A percentile compares a stretch with the other conserved stretches of the same genome.
Evolutionary conservation across 35 echinoderm and acorn worm genomes (phyloP).

Genomic region (Ophiothrix spiculata): DNA sequence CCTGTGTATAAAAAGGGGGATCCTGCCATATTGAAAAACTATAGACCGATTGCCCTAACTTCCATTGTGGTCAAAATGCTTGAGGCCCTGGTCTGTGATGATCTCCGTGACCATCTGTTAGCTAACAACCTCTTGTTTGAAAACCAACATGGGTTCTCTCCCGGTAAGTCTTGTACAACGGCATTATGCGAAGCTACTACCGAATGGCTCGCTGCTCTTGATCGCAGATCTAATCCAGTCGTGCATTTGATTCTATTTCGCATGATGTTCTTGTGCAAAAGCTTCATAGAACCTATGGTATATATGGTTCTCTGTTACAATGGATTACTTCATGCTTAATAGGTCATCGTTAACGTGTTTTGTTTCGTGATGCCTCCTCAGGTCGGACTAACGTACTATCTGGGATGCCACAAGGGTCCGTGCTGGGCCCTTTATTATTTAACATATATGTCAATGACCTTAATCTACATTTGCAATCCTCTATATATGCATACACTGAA

Average conservation of each 20-base stretch:
- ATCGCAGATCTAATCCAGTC: not conserved
- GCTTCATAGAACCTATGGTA: not conserved
- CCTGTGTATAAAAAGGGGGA: not conserved
- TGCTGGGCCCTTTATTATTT: not conserved
- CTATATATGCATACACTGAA: not conserved
- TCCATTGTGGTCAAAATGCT: constrained; percentile 4
- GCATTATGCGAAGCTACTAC: not conserved
- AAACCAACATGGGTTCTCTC: not conserved
- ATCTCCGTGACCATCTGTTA: not conserved
- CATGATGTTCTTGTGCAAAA: not conserved
- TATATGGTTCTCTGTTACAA: not conserved
- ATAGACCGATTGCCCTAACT: not conserved
- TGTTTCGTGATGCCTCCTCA: not conserved
- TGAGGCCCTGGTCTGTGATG: not conserved
- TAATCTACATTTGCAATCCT: not conserved
- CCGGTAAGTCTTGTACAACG: not conserved
- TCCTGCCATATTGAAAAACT: not conserved
- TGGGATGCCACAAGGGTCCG: not conserved
- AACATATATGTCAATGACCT: not conserved
- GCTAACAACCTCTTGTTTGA: not conserved
- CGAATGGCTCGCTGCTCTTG: not conserved
- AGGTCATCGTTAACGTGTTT: not conserved
- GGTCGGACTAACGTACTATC: not conserved
- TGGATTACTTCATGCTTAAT: not conserved
- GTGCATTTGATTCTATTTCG: not conserved